Base-by-base conservation (phyloP, 1,140 invertebrate species). In the Chionoecetes opilio region DNA sequence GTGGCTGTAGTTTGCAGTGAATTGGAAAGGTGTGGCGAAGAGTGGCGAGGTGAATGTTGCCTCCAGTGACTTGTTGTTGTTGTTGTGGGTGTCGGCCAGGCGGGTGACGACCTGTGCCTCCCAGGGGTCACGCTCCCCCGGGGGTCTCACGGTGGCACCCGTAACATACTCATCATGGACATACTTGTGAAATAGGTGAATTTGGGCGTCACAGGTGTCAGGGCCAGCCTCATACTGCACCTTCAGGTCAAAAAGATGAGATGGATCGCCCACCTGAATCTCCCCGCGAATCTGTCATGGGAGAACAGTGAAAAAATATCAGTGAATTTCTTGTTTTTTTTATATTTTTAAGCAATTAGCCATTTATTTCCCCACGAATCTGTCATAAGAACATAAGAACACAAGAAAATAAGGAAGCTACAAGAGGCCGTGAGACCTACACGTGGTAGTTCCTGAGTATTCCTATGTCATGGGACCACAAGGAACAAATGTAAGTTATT, bases 201-300 rank as follows among this genome's bases (percentile, higher is more conserved):
- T 11, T 34, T 87, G 90, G 17, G 94, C 92, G 29, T 95, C 84
- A 87, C 89, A 95, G 26, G 37, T 92, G 29, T 90, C 84, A 26
- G 6, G 21, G 2, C 94, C 90, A 82, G 91, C 90, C 82, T 92
- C 82, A 53, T 95, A 95, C 41, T 75, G 32, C 17, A 95, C 37
- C 31, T 95, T 95, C 32, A 82, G 53, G n/a, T 95, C 94, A 21
- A 75, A 75, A 2, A 95, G 21, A 14, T 91, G 41, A 14, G 38
- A 17, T 3, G 31, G 0, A 26, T 87, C 94, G n/a, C 21, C 90
- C 17, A 95, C 17, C 84, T 92, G 89, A 6, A 35, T 85, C 31
- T 95, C 91, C 11, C 82, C 94, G 37, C 94, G 94, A 75, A 95
- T 35, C 94, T 95, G 91, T 84, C 0, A 53, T 26, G 41, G 29